These are phyloP conservation scores for Scortum barcoo DNA, from an alignment of 2,113 vertebrate species.

Conservation along the genomic window DNA sequence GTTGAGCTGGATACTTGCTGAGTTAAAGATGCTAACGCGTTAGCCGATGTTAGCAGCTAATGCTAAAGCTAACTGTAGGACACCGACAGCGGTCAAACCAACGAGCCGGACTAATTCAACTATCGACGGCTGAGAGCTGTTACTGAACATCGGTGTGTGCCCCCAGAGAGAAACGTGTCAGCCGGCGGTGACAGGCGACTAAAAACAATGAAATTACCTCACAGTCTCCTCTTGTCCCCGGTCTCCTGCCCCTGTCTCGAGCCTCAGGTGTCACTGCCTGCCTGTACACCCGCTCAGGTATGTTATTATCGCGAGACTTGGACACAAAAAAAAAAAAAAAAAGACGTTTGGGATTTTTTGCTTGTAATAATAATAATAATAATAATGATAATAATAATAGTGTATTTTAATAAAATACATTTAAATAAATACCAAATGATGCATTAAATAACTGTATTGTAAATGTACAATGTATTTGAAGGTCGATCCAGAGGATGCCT, in stretches of 20 bases:
- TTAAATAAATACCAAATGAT: background rate
- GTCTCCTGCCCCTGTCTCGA: conserved; percentile 54
- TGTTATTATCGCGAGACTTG: conserved; percentile 69
- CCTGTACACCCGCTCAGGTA: conserved; percentile 52
- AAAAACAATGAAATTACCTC: conserved; percentile 35
- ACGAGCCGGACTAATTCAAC: conserved; percentile 16
- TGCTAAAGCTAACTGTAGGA: conserved; percentile 70
- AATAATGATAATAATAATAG: background rate
- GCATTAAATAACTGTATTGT: background rate
- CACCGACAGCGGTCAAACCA: conserved; percentile 75
- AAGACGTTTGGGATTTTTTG: background rate
- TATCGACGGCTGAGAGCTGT: accelerated
- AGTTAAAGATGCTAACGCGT: conserved; percentile 15
- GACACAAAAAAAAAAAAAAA: background rate
- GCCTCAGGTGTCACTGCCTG: conserved; percentile 60
- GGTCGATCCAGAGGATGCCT: background rate
- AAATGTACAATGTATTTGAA: background rate
- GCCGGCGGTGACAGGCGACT: background rate
- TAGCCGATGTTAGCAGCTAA: conserved; percentile 58
- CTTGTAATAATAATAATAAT: background rate
- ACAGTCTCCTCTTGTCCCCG: conserved; percentile 50
- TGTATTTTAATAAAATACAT: background rate
- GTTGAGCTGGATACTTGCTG: background rate
- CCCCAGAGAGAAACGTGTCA: accelerated
- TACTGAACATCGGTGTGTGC: accelerated